phyloP scores from a whole-genome alignment of 2,797 vertebrate genomes.

The Sylvilagus floridanus region DNA sequence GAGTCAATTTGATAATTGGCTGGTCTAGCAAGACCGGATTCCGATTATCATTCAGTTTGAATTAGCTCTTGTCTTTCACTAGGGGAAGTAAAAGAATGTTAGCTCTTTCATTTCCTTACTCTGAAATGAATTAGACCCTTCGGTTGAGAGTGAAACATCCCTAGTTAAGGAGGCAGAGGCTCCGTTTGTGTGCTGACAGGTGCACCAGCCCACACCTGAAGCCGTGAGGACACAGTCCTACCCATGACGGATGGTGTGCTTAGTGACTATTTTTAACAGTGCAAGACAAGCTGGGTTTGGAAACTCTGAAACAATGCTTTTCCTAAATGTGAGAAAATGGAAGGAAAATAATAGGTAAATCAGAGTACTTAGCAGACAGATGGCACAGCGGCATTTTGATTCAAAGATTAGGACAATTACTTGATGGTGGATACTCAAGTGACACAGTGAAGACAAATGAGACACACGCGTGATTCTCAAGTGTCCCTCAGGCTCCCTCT shows the following conservation, averaged over 20 bases:
- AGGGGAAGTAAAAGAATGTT: not conserved
- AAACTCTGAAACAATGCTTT: not conserved
- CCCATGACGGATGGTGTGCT: not conserved
- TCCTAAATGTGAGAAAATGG: not conserved
- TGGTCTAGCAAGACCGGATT: not conserved
- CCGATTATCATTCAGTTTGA: slow-evolving; percentile 7
- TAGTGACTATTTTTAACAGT: slow-evolving; percentile 27
- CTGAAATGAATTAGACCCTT: not conserved
- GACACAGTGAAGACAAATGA: not conserved
- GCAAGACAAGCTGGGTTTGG: not conserved
- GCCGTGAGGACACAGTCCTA: not conserved
- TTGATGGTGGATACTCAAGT: not conserved
- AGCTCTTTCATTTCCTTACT: not conserved
- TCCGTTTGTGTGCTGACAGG: not conserved
- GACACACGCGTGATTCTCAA: not conserved
- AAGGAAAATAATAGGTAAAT: not conserved
- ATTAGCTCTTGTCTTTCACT: not conserved
- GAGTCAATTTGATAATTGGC: not conserved
- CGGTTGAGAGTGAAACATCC: not conserved
- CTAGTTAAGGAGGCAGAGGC: not conserved
- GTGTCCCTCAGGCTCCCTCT: not conserved
- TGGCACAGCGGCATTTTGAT: not conserved
- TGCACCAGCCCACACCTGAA: rapidly evolving
- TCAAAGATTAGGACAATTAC: slow-evolving; percentile 19
- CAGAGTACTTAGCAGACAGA: not conserved